These are phyloP conservation scores for Anneissia japonica DNA, from an alignment of 35 echinoderm and acorn worm genomes.

Conservation along the genomic window DNA sequence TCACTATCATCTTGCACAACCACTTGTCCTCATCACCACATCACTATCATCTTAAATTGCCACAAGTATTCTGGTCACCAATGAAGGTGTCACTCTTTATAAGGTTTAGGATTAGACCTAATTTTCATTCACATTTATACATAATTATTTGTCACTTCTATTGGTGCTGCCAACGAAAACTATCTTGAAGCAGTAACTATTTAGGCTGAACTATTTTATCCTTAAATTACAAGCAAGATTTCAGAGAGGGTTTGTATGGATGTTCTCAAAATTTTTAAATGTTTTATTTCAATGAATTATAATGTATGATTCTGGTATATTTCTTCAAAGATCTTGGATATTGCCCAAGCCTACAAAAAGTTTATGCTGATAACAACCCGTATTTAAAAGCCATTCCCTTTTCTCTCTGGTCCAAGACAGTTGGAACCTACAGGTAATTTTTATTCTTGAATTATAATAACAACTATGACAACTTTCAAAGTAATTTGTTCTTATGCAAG, in stretches of 20 bases:
- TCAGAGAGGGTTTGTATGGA: neutral
- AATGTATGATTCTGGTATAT: neutral
- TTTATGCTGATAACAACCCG: slow-evolving; percentile 58
- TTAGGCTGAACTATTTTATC: neutral
- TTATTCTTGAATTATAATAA: too few species aligned
- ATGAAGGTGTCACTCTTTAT: too few species aligned
- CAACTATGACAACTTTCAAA: too few species aligned
- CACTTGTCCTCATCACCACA: too few species aligned
- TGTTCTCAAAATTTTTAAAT: neutral
- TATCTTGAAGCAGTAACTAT: neutral
- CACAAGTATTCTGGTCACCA: too few species aligned
- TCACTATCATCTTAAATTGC: too few species aligned
- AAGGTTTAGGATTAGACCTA: too few species aligned
- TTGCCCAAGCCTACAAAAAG: slow-evolving; percentile 2
- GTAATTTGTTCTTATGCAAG: too few species aligned
- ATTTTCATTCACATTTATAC: too few species aligned
- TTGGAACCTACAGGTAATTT: slow-evolving; percentile 50
- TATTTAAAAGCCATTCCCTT: slow-evolving; percentile 41
- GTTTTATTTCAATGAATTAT: neutral
- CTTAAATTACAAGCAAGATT: neutral
- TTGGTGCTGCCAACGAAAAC: too few species aligned
- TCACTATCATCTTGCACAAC: too few species aligned
- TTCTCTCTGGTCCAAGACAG: slow-evolving; percentile 34
- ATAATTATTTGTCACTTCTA: too few species aligned
- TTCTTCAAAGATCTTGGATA: slow-evolving; percentile 39